Percentiles rank a stretch among this genome's conserved stretches.
These are phyloP conservation scores for Clitarchus hookeri DNA, from an alignment of 2,888 invertebrate genomes.

Conservation along the genomic window DNA sequence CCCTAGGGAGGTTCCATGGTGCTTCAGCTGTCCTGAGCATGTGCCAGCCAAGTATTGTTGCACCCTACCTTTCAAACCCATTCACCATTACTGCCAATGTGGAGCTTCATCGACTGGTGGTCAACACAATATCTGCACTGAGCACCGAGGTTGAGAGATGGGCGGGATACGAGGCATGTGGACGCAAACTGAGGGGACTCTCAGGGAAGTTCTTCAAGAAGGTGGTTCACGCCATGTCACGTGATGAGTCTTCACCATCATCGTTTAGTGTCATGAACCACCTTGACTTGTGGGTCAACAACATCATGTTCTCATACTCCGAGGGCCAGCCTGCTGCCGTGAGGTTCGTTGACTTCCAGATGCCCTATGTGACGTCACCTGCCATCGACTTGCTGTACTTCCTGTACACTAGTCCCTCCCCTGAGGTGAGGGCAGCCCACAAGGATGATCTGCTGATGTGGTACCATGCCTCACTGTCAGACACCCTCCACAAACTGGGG, in stretches of 20 bases:
- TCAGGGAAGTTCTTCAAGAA: not conserved
- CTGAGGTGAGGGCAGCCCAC: slow-evolving; percentile 31
- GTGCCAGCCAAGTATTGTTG: not conserved
- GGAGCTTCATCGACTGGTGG: not conserved
- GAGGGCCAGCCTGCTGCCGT: slow-evolving; percentile 26
- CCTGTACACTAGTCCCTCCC: slow-evolving; percentile 29
- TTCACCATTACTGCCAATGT: not conserved
- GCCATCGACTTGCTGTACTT: not conserved
- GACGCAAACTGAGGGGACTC: not conserved
- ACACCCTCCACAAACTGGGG: slow-evolving; percentile 26
- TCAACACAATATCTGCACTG: not conserved
- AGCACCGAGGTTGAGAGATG: slow-evolving; percentile 25
- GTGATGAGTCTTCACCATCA: not conserved
- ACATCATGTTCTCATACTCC: slow-evolving; percentile 34
- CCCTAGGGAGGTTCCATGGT: slow-evolving; percentile 63
- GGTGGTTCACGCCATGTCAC: not conserved
- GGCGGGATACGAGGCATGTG: slow-evolving; percentile 29
- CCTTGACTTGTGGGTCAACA: slow-evolving; percentile 39
- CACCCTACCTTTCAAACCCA: slow-evolving; percentile 9
- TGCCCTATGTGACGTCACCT: not conserved
- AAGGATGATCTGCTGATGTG: slow-evolving; percentile 34
- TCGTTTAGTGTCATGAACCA: slow-evolving; percentile 34
- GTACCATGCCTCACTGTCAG: slow-evolving; percentile 33
- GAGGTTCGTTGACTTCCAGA: slow-evolving; percentile 32
- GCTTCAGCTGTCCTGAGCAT: not conserved